Conservation (phyloP, 2,888 invertebrate species). For the Diarsia rubi region DNA sequence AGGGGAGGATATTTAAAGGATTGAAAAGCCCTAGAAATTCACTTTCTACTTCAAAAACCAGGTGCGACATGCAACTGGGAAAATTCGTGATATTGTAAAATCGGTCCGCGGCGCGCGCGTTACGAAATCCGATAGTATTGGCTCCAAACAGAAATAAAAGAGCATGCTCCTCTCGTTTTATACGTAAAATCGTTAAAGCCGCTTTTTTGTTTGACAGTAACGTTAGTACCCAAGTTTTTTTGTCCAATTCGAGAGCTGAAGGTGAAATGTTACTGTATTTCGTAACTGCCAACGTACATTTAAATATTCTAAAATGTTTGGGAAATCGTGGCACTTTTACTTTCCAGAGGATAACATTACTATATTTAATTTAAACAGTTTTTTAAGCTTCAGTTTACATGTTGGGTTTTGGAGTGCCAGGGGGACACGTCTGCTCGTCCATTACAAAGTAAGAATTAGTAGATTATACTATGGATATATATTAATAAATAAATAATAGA, state of each 20-base stretch:
- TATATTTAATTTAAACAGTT: no score
- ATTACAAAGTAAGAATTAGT: no score
- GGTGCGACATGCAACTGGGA: constrained; percentile 63
- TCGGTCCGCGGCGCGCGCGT: constrained; percentile 63
- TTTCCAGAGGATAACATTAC: constrained; percentile 30
- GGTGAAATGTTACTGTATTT: constrained; percentile 63
- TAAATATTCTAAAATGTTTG: constrained; percentile 51
- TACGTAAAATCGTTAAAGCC: constrained; percentile 68
- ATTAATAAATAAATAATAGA: no score
- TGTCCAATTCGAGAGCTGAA: constrained; percentile 51
- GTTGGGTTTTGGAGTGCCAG: no score
- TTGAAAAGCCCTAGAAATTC: constrained; percentile 64
- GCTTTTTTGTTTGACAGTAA: constrained; percentile 62
- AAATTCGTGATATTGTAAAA: constrained; percentile 73
- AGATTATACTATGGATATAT: no score
- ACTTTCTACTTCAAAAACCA: constrained; percentile 66
- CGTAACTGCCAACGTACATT: constrained; percentile 47
- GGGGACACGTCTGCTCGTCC: no score
- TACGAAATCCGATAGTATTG: constrained; percentile 74
- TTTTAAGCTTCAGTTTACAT: no score
- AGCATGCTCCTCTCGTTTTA: constrained; percentile 65
- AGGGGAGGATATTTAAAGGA: constrained; percentile 14
- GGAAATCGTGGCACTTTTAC: constrained; percentile 31
- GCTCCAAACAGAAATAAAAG: constrained; percentile 69
- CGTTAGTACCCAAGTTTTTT: constrained; percentile 63